Conservation (phyloP, 2,797 vertebrate genomes). For the Myotis pilosus region DNA sequence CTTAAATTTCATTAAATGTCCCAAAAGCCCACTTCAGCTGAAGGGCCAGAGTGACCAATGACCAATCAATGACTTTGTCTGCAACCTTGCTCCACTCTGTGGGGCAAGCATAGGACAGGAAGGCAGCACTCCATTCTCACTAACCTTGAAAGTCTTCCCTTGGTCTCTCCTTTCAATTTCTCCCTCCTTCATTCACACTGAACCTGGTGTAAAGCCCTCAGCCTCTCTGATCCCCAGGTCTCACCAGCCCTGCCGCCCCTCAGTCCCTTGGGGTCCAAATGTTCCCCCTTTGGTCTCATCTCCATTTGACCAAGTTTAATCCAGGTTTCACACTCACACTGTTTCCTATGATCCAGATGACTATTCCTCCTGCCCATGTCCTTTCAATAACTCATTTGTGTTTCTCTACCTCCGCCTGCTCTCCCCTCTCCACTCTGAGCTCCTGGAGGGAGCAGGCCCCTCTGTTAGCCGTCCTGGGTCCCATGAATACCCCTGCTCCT, state of each 20-base stretch:
- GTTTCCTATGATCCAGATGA: neutral
- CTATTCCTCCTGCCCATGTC: neutral
- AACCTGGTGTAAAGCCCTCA: neutral
- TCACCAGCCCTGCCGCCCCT: neutral
- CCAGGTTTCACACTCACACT: neutral
- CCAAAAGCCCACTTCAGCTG: neutral
- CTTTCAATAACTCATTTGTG: neutral
- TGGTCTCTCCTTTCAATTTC: neutral
- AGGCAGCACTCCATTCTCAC: neutral
- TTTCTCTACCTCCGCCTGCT: neutral
- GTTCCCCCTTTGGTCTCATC: rapidly evolving
- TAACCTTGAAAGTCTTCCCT: neutral
- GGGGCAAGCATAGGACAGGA: neutral
- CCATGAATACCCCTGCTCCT: no score
- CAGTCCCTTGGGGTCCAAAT: no score
- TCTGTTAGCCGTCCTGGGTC: rapidly evolving
- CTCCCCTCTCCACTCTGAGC: neutral
- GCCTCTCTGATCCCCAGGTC: neutral
- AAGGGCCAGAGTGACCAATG: neutral
- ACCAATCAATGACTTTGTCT: neutral
- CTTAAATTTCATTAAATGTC: neutral
- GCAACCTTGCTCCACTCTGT: neutral
- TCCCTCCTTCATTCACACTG: neutral
- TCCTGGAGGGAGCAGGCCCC: neutral
- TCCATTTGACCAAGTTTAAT: neutral